phyloP scores from a whole-genome alignment of 2,888 invertebrate species.

The Stenichneumon culpator region DNA sequence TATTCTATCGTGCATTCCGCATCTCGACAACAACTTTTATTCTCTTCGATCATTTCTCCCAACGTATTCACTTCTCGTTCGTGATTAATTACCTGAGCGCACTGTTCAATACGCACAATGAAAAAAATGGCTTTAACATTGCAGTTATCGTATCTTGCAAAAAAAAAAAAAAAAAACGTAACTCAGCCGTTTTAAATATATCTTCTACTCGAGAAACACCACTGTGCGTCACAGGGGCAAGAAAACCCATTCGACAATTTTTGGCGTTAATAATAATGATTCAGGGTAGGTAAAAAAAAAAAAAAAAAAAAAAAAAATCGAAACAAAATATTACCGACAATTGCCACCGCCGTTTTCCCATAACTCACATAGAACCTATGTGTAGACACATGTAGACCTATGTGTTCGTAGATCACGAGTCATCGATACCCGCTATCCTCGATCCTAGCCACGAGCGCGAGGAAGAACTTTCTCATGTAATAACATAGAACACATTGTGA shows the following conservation, averaged over 20 bases:
- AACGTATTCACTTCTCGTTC: slow-evolving; percentile 26
- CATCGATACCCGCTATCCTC: slow-evolving; percentile 28
- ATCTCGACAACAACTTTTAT: not conserved
- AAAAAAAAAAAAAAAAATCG: not conserved
- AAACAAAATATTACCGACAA: not conserved
- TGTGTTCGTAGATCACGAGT: slow-evolving; percentile 17
- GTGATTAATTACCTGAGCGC: slow-evolving; percentile 10
- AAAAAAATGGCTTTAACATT: not conserved
- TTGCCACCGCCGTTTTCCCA: not conserved
- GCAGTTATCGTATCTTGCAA: not conserved
- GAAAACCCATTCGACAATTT: not conserved
- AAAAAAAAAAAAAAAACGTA: too few species aligned
- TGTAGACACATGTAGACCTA: too few species aligned
- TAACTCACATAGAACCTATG: not conserved
- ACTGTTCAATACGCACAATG: not conserved
- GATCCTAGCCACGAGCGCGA: slow-evolving; percentile 11
- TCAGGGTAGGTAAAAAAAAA: not conserved
- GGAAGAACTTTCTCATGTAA: slow-evolving; percentile 37
- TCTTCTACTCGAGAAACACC: not conserved
- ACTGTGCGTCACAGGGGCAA: not conserved
- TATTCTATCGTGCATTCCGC: not conserved
- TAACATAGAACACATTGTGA: slow-evolving; percentile 38
- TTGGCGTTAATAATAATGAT: not conserved
- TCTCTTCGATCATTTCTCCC: not conserved
- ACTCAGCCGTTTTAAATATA: too few species aligned